Evolutionary conservation across 64 coral and sea anemone genomes (phyloP).

Genomic region (Stichodactyla mertensii): DNA sequence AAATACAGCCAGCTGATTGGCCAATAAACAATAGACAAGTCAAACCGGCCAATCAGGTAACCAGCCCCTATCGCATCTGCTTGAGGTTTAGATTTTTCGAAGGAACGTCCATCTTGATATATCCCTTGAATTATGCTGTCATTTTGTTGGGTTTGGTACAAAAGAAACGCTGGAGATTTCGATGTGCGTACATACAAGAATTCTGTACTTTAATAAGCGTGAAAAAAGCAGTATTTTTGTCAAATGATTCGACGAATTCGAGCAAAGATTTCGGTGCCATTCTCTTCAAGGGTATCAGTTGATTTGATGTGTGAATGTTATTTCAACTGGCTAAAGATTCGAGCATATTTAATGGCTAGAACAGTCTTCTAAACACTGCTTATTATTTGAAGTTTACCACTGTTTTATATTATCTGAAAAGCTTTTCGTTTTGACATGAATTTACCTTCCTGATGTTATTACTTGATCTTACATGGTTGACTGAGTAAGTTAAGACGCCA

Average conservation of each 20-base stretch:
- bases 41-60: slow-evolving; percentile 4
- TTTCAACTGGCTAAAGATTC: not conserved
- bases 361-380: not conserved
- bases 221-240: not conserved
- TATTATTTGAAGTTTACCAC: not conserved
- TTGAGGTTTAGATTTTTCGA: not conserved
- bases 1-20: not conserved
- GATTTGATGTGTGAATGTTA: not conserved
- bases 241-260: not conserved
- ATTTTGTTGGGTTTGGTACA: not conserved
- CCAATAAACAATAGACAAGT: not conserved
- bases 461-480: not conserved
- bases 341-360: not conserved
- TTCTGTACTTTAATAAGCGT: not conserved
- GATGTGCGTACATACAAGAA: not conserved
- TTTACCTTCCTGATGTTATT: not conserved
- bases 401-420: not conserved
- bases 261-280: not conserved
- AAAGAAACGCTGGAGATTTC: not conserved
- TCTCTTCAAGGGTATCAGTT: not conserved
- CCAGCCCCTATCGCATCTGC: not conserved
- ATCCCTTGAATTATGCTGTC: not conserved
- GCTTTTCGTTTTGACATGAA: not conserved
- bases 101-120: not conserved
- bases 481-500: not conserved